phyloP scores from a whole-genome alignment of 2,113 vertebrate species.

The Heterotilapia buettikoferi region DNA sequence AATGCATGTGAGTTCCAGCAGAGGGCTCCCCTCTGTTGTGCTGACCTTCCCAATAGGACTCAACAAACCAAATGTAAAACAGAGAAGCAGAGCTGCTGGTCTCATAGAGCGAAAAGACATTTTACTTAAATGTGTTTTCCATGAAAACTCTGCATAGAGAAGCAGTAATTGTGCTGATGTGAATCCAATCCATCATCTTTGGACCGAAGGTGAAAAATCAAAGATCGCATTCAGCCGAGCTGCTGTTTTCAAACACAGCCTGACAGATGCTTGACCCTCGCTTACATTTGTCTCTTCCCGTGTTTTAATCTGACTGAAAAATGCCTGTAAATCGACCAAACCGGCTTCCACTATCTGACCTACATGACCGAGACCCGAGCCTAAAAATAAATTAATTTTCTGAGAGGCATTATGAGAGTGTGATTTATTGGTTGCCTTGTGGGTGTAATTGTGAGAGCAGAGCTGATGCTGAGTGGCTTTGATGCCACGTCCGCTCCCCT shows the following conservation, averaged over 20 bases:
- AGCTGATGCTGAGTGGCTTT: slow-evolving; percentile 58
- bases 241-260: neutral
- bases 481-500: slow-evolving; percentile 32
- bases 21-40: slow-evolving; percentile 41
- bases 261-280: neutral
- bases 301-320: slow-evolving; percentile 35
- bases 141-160: neutral
- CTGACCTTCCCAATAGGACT: neutral
- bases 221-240: neutral
- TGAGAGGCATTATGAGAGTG: slow-evolving; percentile 54
- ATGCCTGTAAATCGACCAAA: slow-evolving; percentile 20
- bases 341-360: slow-evolving; percentile 47
- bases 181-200: neutral
- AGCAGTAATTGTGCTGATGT: neutral
- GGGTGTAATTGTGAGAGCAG: slow-evolving; percentile 56
- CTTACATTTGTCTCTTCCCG: neutral
- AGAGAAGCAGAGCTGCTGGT: neutral
- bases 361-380: slow-evolving; percentile 44
- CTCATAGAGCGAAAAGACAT: neutral
- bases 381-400: slow-evolving; percentile 67
- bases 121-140: neutral
- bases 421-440: slow-evolving; percentile 48
- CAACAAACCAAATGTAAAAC: slow-evolving; percentile 4
- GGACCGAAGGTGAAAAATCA: neutral
- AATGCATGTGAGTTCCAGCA: slow-evolving; percentile 27